Base-by-base conservation (phyloP, 2,888 invertebrate species). In the Scaptomyza flava region DNA sequence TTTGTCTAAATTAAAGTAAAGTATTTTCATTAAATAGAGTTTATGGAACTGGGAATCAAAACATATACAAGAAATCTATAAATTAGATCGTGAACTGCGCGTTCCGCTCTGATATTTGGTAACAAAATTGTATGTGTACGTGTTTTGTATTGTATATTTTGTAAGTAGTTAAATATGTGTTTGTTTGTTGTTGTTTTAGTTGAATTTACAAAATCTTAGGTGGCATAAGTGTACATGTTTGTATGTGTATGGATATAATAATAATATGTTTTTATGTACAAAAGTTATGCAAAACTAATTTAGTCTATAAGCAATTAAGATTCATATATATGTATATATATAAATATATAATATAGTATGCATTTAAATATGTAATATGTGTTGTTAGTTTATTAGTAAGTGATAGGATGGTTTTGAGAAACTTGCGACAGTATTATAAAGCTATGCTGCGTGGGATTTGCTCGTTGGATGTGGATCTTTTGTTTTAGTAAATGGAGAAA, bases 241-340 rank as follows among this genome's bases (percentile, higher is more conserved):
- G 30, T 23, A 42, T 38, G 36, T n/a, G 8, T 20, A 69, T 50
- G 20, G 14, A 14, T 57, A 34, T 61, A 31, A 9, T 58, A 34
- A 34, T 48, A 51, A 17, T 52, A 46, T 64, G 23, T 51, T 33
- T 20, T 17, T 63, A 63, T 42, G 23, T 70, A 72, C 78, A 72
- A 41, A 46, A 23, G 45, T 46, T 60, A 64, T 77, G 65, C 72
- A 60, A 52, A 54, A 52, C 41, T 51, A 34, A 71, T 63, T 71
- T 30, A 27, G 52, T 51, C 71, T 54, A 54, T 51, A 63, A 58
- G 46, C 77, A 76, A 63, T 58, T 34, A 14, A 8, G 51, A 60
- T 38, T 43, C 12, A 31, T 31, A n/a, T 36, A 9, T 50, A 34
- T 34, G 2, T 56, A 60, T 38, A 59, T 20, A 31, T 31, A 47